Percentiles rank a stretch among this genome's conserved stretches.
Evolutionary conservation across 1,140 invertebrate genomes (phyloP).

Genomic region (Drosophila guanche): DNA sequence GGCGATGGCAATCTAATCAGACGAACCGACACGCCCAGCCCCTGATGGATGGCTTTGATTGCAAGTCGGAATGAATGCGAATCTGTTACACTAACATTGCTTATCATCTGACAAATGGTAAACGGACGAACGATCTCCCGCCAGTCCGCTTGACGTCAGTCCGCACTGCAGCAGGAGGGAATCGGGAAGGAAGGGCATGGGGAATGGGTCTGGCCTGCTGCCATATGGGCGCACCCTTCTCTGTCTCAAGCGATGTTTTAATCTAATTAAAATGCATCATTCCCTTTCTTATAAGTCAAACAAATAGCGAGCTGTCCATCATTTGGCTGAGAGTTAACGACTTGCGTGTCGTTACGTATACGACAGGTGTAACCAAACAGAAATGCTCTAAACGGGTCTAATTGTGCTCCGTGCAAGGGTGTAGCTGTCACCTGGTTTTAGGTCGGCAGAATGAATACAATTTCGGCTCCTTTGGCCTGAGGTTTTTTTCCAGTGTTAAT

Average conservation of each 20-base stretch:
- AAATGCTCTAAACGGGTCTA: conserved; percentile 43
- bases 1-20: conserved; percentile 39
- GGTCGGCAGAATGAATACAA: background rate
- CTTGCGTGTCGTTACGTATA: conserved; percentile 61
- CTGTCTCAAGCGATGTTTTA: background rate
- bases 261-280: conserved; percentile 62
- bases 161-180: background rate
- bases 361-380: conserved; percentile 61
- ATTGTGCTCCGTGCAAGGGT: conserved; percentile 27
- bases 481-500: conserved; percentile 52
- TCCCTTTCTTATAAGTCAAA: conserved; percentile 23
- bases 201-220: background rate
- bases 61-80: background rate
- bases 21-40: conserved; percentile 53
- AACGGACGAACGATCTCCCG: conserved; percentile 23
- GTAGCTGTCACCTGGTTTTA: background rate
- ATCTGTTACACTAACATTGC: conserved; percentile 42
- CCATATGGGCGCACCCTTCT: conserved; percentile 16
- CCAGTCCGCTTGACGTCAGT: conserved; percentile 62
- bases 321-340: conserved; percentile 21
- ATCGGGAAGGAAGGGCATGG: background rate
- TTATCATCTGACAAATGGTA: conserved; percentile 67
- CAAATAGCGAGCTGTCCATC: conserved; percentile 9
- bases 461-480: conserved; percentile 25
- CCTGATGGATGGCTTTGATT: conserved; percentile 46